These are phyloP conservation scores for Rhombomys opimus DNA, from an alignment of 2,113 vertebrate species.

Conservation along the genomic window DNA sequence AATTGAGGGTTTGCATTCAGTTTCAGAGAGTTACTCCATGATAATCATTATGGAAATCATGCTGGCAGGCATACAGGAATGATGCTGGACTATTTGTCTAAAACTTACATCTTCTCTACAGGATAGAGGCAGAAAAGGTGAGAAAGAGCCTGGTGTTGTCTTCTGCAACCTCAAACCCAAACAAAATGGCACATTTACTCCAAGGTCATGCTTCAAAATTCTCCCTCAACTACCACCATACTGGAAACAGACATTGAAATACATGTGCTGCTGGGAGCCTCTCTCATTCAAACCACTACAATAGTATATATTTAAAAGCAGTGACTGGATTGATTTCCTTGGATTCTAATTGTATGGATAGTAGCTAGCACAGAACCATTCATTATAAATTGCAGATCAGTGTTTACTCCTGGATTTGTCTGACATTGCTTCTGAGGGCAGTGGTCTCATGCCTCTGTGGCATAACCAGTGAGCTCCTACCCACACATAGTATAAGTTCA, in stretches of 20 bases:
- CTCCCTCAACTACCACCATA: neutral
- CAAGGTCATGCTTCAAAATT: neutral
- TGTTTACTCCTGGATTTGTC: neutral
- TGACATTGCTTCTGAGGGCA: neutral
- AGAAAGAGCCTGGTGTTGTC: neutral
- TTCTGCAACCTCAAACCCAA: neutral
- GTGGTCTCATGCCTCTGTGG: rapidly evolving
- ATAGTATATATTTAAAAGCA: neutral
- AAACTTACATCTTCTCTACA: neutral
- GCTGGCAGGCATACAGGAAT: neutral
- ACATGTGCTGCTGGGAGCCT: neutral
- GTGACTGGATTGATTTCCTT: neutral
- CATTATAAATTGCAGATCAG: neutral
- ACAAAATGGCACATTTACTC: too few species aligned
- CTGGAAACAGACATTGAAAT: neutral
- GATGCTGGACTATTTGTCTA: neutral
- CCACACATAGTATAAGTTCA: neutral
- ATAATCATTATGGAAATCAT: neutral
- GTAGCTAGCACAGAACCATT: neutral
- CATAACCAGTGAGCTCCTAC: neutral
- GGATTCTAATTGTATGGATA: neutral
- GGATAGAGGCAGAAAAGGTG: neutral
- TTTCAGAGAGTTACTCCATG: too few species aligned
- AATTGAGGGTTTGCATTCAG: too few species aligned
- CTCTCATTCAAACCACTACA: neutral